Base-by-base conservation (phyloP, 2,797 vertebrate genomes). In the Ceryle rudis region DNA sequence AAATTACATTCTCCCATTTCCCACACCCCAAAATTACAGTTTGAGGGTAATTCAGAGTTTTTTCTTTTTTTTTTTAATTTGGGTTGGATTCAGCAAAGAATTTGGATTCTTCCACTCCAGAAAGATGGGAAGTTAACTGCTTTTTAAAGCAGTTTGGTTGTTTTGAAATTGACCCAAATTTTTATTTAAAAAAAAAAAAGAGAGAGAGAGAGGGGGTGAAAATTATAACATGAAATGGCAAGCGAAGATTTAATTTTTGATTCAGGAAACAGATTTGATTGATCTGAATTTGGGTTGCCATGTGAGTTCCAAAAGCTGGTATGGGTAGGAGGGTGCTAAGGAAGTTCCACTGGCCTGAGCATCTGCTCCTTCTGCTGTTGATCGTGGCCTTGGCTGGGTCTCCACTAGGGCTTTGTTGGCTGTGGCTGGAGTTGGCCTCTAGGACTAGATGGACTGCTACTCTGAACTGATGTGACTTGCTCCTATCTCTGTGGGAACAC, bases 1-100 rank as follows among this genome's bases (percentile, higher is more conserved):
- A 95, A 96, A 92, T 91, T 81, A 70, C 39, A 28, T 72, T 94
- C 77, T 91, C 73, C 52, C 10, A 0, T 93, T 92, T 74, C 44
- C 37, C 51, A 77, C 52, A 62, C 55, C 67, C 51, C 52, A 39
- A 16, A 95, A 84, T 65, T 77, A 39, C 4, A 0, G 3, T 90
- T 83, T 81, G 46, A 86, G 39, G 65, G 29, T 81, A 81, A 86
- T 86, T 79, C 37, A 81, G 51, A 23, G 2, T 57, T 49, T 28
- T 46, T 54, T 54, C 21, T 37, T 52, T 31, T 49, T 26, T 10
- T 2, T 46, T 57, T 14, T 9, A 35, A 60, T 73, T 62, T 31
- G 13, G 41, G 26, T 80, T 91, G 37, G 28, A 66, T 91, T 78
- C 52, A 77, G 61, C 28, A 87, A 33, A 42, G 57, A 77, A 33